Percentiles rank a stretch among this genome's conserved stretches.
Conservation (phyloP, 2,888 invertebrate genomes). For the Agrenia bidenticulata region DNA sequence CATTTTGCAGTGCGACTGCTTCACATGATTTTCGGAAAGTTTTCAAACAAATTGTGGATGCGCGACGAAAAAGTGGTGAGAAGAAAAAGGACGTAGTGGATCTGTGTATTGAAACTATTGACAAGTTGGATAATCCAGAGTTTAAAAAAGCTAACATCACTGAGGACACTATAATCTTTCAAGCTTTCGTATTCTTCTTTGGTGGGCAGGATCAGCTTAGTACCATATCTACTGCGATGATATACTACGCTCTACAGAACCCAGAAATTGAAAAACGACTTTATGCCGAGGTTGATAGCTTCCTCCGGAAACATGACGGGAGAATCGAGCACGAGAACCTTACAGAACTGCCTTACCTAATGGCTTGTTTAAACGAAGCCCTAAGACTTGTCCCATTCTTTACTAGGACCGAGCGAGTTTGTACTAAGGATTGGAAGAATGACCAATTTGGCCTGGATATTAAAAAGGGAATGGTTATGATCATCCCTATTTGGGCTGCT, state of each 20-base stretch:
- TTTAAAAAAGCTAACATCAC: slow-evolving; percentile 38
- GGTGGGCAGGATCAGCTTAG: slow-evolving; percentile 48
- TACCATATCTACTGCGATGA: slow-evolving; percentile 28
- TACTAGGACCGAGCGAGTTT: slow-evolving; percentile 42
- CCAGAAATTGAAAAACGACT: slow-evolving; percentile 38
- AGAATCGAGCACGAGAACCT: slow-evolving; percentile 43
- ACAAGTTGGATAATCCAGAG: slow-evolving; percentile 38
- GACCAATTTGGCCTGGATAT: slow-evolving; percentile 32
- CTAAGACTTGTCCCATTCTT: slow-evolving; percentile 43
- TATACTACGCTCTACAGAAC: slow-evolving; percentile 34
- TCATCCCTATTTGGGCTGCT: slow-evolving; percentile 41
- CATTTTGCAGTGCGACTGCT: slow-evolving; percentile 19
- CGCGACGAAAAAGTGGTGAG: slow-evolving; percentile 22
- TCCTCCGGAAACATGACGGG: slow-evolving; percentile 35
- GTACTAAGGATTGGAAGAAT: slow-evolving; percentile 45
- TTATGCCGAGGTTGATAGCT: slow-evolving; percentile 40
- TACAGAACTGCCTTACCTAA: slow-evolving; percentile 37
- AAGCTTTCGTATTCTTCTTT: slow-evolving; percentile 45
- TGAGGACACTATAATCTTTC: slow-evolving; percentile 34
- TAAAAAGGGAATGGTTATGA: slow-evolving; percentile 38
- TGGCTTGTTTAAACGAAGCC: slow-evolving; percentile 43
- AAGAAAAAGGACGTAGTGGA: slow-evolving; percentile 35
- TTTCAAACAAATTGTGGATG: slow-evolving; percentile 30
- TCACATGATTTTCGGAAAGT: slow-evolving; percentile 21
- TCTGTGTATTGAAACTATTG: slow-evolving; percentile 25